A percentile compares a stretch with the other conserved stretches of the same genome.
These are phyloP conservation scores for Pentalonia nigronervosa DNA, from an alignment of 1,140 invertebrate genomes.

Conservation along the genomic window DNA sequence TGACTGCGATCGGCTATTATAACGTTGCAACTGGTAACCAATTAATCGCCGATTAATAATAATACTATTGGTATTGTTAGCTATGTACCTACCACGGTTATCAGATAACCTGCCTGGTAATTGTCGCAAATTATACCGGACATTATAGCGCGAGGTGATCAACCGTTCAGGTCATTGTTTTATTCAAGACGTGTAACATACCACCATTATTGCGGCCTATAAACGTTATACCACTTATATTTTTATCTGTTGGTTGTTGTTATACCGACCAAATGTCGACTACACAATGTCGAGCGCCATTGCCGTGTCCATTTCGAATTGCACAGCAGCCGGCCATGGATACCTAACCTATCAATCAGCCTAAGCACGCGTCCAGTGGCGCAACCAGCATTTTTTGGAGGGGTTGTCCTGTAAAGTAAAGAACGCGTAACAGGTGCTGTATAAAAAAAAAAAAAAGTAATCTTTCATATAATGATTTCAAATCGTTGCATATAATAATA, in stretches of 20 bases:
- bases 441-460: too few species aligned
- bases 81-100: background rate
- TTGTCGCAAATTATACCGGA: background rate
- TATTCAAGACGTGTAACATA: background rate
- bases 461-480: too few species aligned
- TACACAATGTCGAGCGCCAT: background rate
- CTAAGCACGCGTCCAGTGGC: background rate
- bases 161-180: conserved; percentile 6
- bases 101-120: background rate
- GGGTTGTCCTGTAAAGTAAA: background rate
- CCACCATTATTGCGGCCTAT: background rate
- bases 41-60: background rate
- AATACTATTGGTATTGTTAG: background rate
- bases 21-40: background rate
- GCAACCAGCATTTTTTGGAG: background rate
- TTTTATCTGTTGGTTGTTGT: background rate
- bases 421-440: background rate
- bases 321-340: background rate
- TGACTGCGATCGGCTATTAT: background rate
- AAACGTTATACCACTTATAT: background rate
- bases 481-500: too few species aligned
- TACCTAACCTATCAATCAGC: background rate
- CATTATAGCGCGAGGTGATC: background rate
- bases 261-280: background rate
- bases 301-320: background rate